Percentiles rank a stretch among this genome's conserved stretches.
phyloP scores from a whole-genome alignment of 2,797 vertebrate genomes.

The Thaleichthys pacificus region DNA sequence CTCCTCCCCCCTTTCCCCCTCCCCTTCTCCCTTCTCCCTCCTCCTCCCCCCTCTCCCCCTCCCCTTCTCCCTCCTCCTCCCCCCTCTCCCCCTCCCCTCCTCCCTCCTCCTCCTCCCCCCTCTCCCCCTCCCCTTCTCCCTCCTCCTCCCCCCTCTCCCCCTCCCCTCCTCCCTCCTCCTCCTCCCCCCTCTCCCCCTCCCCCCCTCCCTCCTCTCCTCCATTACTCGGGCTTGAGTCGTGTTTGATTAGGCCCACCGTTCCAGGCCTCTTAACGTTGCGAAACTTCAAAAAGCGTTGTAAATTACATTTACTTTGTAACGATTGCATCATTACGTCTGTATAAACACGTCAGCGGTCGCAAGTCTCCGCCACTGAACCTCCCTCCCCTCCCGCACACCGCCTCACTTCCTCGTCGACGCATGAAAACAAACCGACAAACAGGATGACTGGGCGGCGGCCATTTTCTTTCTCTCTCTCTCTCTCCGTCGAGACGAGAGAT shows the following conservation, averaged over 20 bases:
- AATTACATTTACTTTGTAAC: slow-evolving; percentile 78
- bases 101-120: not conserved
- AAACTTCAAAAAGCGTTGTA: slow-evolving; percentile 69
- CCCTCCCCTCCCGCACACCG: not conserved
- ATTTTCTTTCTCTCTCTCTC: not conserved
- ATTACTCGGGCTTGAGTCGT: too few species aligned
- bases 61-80: slow-evolving; percentile 1
- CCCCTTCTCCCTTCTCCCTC: not conserved
- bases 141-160: not conserved
- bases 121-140: not conserved
- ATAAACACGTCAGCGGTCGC: slow-evolving; percentile 49
- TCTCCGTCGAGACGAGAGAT: not conserved
- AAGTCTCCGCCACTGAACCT: not conserved
- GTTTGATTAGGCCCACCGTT: slow-evolving; percentile 58
- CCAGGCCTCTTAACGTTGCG: slow-evolving; percentile 29
- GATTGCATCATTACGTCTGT: slow-evolving; percentile 75
- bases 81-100: not conserved
- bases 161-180: not conserved
- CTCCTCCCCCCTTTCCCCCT: not conserved
- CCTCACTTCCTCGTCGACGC: slow-evolving; percentile 1
- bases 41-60: not conserved
- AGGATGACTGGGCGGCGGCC: slow-evolving; percentile 8
- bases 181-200: not conserved
- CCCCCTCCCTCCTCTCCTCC: slow-evolving; percentile 3
- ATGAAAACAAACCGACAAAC: not conserved